phyloP scores from a whole-genome alignment of 2,797 vertebrate species.

The Acanthis flammea region DNA sequence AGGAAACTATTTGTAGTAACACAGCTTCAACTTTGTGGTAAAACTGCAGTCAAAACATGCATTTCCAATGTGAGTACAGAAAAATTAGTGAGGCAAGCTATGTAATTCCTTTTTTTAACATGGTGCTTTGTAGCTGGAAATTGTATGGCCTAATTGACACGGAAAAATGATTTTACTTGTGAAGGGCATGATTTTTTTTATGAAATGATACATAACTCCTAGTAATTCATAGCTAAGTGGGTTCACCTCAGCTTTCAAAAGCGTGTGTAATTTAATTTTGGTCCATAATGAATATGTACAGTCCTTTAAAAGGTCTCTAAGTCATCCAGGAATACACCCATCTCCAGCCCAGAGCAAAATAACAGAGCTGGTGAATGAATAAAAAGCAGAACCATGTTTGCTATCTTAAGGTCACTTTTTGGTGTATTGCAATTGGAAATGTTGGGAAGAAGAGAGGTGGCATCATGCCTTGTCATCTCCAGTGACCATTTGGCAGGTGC shows the following conservation, averaged over 20 bases:
- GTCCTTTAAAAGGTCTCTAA: neutral
- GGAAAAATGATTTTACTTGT: neutral
- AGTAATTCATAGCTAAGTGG: neutral
- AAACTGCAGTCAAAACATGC: neutral
- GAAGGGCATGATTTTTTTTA: neutral
- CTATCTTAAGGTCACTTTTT: neutral
- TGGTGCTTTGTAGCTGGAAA: neutral
- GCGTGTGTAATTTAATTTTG: neutral
- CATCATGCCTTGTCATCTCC: accelerated
- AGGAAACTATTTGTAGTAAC: neutral
- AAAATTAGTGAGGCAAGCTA: neutral
- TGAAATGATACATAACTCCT: neutral
- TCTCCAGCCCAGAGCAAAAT: neutral
- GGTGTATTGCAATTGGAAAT: neutral
- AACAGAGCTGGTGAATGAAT: neutral
- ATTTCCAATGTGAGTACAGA: neutral
- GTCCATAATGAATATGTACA: neutral
- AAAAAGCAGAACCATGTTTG: neutral
- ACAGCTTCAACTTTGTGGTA: neutral
- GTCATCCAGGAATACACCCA: neutral
- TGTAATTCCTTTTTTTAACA: neutral
- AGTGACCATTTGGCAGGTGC: neutral
- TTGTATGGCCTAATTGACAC: neutral
- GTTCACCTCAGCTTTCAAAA: neutral
- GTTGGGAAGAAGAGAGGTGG: neutral